Conservation (phyloP, 2,113 vertebrate species). For the Columba livia region DNA sequence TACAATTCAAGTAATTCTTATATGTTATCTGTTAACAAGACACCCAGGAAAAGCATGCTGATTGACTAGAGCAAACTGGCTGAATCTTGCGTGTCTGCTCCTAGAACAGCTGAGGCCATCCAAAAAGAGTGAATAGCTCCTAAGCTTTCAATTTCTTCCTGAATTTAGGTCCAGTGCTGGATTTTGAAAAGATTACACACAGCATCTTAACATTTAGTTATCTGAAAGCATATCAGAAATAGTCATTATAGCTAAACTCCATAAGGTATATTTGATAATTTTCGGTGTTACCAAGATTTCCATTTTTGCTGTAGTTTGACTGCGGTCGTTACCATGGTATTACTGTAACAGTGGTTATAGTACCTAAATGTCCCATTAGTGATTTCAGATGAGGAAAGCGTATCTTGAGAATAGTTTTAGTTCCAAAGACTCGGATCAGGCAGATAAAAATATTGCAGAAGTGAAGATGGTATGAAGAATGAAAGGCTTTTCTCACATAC, state of each 20-base stretch:
- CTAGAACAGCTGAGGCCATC: not conserved
- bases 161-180: conserved; percentile 23
- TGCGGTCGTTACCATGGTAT: not conserved
- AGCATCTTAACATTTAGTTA: not conserved
- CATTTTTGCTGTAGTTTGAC: not conserved
- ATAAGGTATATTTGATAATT: conserved; percentile 12
- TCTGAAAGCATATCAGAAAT: conserved; percentile 33
- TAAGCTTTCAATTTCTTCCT: conserved; percentile 8
- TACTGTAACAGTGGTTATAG: not conserved
- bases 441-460: not conserved
- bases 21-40: conserved; percentile 30
- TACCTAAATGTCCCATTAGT: not conserved
- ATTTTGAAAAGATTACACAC: conserved; percentile 34
- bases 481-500: not conserved
- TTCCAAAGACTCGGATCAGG: not conserved
- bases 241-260: not conserved
- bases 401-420: not conserved
- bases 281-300: not conserved
- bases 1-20: conserved; percentile 9
- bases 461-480: not conserved
- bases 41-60: not conserved
- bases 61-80: not conserved
- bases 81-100: not conserved
- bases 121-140: not conserved
- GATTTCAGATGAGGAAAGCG: not conserved